Base-by-base conservation (phyloP, 1,140 invertebrate genomes). In the Riptortus pedestris region DNA sequence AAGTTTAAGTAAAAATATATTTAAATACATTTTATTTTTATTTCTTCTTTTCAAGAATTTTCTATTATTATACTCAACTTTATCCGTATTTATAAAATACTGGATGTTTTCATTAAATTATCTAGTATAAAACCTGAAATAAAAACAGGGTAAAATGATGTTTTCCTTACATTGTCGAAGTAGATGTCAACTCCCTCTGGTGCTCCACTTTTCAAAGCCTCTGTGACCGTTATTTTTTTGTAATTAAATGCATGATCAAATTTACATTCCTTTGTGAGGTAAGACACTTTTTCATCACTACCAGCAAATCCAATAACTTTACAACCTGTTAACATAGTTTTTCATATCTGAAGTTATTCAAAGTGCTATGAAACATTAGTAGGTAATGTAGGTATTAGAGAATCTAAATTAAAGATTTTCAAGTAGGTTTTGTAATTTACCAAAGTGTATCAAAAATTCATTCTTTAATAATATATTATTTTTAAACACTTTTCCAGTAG, bases 161-260 rank as follows among this genome's bases (percentile, higher is more conserved):
- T n/a, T n/a, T n/a, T n/a, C n/a, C 73, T 72, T 70, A 79, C 79
- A 69, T 80, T 80, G 66, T 81, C 79, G 70, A 80, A 80, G 68
- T 79, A 80, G 66, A 74, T 75, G 60, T 81, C 76, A 22, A 81
- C 73, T 18, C 79, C 79, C 12, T 79, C 67, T 2, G 79, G 79
- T 18, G 78, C 79, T 29, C 71, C 72, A 65, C 76, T 67, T 38
- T 74, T 73, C 18, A 88, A 73, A 45, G 74, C 77, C 33, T 74
- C 59, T 7, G 70, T 71, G 24, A 86, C 59, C 62, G 84, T 70
- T 7, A 73, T 73, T 0, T 73, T 82, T 73, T 87, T 88, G 70
- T 88, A 88, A 74, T 88, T 88, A 62, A 81, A 83, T 1, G 79
- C 84, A 66, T 74, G 68, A 71, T 88, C 83, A 71, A 88, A 86